Evolutionary conservation across 2,113 vertebrate genomes (phyloP).

Genomic region (Fregata magnificens): DNA sequence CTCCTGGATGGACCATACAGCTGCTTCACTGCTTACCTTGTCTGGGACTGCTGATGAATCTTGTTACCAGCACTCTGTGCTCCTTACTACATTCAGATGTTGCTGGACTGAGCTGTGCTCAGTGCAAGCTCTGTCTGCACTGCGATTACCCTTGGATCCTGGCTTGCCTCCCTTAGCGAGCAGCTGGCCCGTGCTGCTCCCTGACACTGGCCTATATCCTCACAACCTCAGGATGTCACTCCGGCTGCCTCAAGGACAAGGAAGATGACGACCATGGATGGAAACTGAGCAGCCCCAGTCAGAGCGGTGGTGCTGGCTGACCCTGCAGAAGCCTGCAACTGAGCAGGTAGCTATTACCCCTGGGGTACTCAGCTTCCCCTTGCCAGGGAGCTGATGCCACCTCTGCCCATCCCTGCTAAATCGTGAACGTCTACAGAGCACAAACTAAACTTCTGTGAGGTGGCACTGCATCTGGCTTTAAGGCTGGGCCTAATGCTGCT

Average conservation of each 20-base stretch:
- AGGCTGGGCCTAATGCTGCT: background rate
- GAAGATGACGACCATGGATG: background rate
- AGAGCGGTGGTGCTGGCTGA: background rate
- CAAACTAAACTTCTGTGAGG: background rate
- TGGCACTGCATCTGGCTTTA: background rate
- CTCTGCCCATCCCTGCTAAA: background rate
- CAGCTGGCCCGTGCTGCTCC: background rate
- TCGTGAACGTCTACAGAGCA: background rate
- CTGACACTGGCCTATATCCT: too few relatives aligned
- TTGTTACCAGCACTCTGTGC: background rate
- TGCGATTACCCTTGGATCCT: too few relatives aligned
- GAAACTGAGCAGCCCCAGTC: background rate
- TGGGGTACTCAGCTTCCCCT: background rate
- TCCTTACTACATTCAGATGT: background rate
- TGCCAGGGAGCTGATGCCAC: background rate
- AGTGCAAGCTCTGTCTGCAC: background rate
- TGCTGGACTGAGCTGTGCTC: background rate
- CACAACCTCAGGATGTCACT: too few relatives aligned
- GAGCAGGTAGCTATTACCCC: background rate
- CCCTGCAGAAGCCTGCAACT: background rate
- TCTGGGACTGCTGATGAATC: background rate
- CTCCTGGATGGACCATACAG: background rate
- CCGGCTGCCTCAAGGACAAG: background rate
- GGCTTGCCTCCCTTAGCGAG: too few relatives aligned
- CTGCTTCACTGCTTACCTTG: background rate